Evolutionary conservation across 2,797 vertebrate genomes (phyloP), one percentile per base, ranked within the genome.

Genomic region (Gymnoscopelus microlampas): DNA sequence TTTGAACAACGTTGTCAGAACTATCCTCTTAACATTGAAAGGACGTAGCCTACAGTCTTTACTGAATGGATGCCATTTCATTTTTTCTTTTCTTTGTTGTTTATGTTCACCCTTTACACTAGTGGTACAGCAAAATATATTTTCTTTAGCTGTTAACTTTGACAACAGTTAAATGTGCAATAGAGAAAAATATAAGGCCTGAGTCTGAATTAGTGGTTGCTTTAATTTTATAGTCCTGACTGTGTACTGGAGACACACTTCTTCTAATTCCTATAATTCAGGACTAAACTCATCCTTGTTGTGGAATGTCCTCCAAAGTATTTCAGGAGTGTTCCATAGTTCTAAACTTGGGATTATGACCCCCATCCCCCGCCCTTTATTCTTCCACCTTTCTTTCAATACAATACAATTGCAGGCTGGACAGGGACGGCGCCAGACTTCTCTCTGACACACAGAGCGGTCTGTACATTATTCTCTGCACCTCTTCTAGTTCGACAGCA

Each of bases 81-180:
- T 78, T 80, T 91, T 92, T 92, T 93, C 92, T 92, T 90, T 91
- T 92, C 84, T 78, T 82, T 94, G 39, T 10, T 7, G 26, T 29
- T 44, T 44, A 9, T 91, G 60, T 63, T 79, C 91, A 80, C 78
- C 94, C 96, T 96, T 96, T 94, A 98, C 95, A 97, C 96, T 96
- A 97, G 96, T 96, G 96, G 96, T 98, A 98, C 96, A 98, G 97
- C 96, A 99, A 99, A 99, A 99, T 99, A 98, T 94, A 98, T 95
- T 95, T 98, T 98, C 96, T 97, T 96, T 95, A 95, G 96, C 96
- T 94, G 93, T 97, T 96, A 44, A 96, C 94, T 95, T 94, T 92
- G 95, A 96, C 94, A 98, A 98, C 93, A 97, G 95, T 95, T 97
- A 95, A 95, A 96, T 98, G 96, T 98, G 97, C 97, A 98, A 95